These are phyloP conservation scores for Homalodisca vitripennis DNA, from an alignment of 1,140 invertebrate genomes.

Conservation along the genomic window DNA sequence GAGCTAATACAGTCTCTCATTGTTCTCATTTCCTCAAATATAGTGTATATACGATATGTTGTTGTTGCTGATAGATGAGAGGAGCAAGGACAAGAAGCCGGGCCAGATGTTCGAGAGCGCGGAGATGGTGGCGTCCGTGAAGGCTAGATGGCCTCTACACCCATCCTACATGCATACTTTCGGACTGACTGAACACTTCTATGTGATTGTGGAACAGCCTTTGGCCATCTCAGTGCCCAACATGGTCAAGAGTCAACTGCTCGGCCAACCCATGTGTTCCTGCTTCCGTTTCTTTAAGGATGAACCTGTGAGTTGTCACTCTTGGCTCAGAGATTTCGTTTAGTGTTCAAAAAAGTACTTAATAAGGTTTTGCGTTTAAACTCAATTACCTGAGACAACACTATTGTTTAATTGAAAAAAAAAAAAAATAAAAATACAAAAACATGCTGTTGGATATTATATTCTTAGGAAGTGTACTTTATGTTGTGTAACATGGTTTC, in stretches of 20 bases:
- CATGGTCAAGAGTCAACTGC: conserved; percentile 57
- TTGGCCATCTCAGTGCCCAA: conserved; percentile 64
- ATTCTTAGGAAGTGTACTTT: too few relatives aligned
- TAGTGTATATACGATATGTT: too few relatives aligned
- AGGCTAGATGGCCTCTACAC: conserved; percentile 70
- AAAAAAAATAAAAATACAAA: too few relatives aligned
- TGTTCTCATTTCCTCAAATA: too few relatives aligned
- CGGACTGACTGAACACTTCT: conserved; percentile 80
- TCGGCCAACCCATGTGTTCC: conserved; percentile 59
- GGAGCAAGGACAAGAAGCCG: background rate
- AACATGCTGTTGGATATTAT: too few relatives aligned
- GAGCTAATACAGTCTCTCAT: too few relatives aligned
- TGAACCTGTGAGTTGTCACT: conserved; percentile 55
- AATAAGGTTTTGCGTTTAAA: too few relatives aligned
- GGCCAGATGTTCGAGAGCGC: conserved; percentile 28
- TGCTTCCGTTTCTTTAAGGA: conserved; percentile 71
- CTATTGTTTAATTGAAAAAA: too few relatives aligned
- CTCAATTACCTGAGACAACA: too few relatives aligned
- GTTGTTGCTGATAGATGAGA: background rate
- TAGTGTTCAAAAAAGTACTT: background rate
- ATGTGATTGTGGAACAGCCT: conserved; percentile 82
- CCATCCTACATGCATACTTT: conserved; percentile 90
- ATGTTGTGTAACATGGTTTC: too few relatives aligned
- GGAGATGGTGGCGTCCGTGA: conserved; percentile 48
- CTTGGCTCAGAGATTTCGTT: background rate